Percentiles rank a stretch among this genome's conserved stretches.
Evolutionary conservation across 2,113 vertebrate genomes (phyloP).

Genomic region (Pao palembangensis): DNA sequence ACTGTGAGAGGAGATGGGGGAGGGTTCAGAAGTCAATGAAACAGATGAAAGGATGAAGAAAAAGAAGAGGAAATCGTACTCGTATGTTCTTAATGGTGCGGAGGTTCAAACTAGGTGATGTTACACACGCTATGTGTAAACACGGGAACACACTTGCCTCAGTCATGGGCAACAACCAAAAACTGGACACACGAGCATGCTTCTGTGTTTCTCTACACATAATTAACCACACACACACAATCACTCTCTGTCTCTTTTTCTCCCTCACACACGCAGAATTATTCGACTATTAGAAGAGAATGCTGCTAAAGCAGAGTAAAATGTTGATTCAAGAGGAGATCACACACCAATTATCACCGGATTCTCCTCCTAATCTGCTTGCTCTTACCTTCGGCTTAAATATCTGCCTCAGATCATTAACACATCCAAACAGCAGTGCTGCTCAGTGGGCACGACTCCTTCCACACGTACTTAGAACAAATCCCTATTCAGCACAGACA

Average conservation of each 20-base stretch:
- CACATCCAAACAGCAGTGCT: slow-evolving; percentile 5
- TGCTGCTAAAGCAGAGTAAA: slow-evolving; percentile 39
- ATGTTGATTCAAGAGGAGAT: slow-evolving; percentile 54
- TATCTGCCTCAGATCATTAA: slow-evolving; percentile 21
- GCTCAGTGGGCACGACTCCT: neutral
- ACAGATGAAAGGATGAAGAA: slow-evolving; percentile 1
- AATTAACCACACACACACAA: slow-evolving; percentile 12
- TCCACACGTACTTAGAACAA: neutral
- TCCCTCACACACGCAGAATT: slow-evolving; percentile 10
- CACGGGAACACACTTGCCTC: slow-evolving; percentile 26
- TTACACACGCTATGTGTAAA: slow-evolving; percentile 19
- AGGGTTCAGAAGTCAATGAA: slow-evolving; percentile 34
- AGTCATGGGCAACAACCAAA: slow-evolving; percentile 26
- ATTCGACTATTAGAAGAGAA: slow-evolving; percentile 25
- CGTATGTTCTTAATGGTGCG: slow-evolving; percentile 5
- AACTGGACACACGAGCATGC: slow-evolving; percentile 49
- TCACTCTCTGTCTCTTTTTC: neutral
- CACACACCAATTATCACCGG: slow-evolving; percentile 47
- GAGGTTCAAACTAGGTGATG: slow-evolving; percentile 1
- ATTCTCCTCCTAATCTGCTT: slow-evolving; percentile 35
- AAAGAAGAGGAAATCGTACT: slow-evolving; percentile 12
- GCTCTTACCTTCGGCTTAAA: slow-evolving; percentile 26
- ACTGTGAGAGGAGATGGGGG: slow-evolving; percentile 53
- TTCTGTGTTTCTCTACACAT: slow-evolving; percentile 29
- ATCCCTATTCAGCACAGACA: neutral